Percentiles rank a stretch among this genome's conserved stretches.
These are phyloP conservation scores for Pantherophis vulpinus DNA, from an alignment of 2,797 vertebrate species.

Conservation along the genomic window DNA sequence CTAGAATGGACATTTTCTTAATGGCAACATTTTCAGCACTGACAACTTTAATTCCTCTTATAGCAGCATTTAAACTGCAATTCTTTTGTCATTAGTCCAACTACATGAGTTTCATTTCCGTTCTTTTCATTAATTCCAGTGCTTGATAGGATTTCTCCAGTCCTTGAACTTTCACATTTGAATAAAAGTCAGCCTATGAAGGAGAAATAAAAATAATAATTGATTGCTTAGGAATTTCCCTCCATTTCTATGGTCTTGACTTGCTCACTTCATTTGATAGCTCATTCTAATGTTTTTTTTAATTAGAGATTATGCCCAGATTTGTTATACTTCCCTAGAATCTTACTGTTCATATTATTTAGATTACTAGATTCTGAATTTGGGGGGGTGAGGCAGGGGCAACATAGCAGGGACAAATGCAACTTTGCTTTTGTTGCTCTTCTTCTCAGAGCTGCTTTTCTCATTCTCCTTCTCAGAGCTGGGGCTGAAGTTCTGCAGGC, in stretches of 20 bases:
- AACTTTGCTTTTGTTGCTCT: background rate
- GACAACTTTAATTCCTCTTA: background rate
- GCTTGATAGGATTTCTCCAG: background rate
- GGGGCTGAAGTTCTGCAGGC: background rate
- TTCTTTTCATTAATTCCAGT: background rate
- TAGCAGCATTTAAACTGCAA: background rate
- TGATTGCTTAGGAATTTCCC: background rate
- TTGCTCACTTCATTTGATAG: background rate
- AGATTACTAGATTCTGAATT: background rate
- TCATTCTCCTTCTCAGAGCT: background rate
- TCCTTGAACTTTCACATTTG: background rate
- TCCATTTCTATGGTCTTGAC: background rate
- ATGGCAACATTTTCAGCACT: background rate
- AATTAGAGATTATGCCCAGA: background rate
- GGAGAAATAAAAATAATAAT: background rate
- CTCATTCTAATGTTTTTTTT: background rate
- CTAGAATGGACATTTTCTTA: background rate
- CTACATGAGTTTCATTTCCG: background rate
- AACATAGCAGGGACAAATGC: background rate
- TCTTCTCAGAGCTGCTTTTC: background rate
- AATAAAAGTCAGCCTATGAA: background rate
- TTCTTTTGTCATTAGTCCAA: background rate
- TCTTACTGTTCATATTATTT: background rate
- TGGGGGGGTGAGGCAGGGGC: background rate
- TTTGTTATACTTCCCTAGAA: background rate